A percentile compares a stretch with the other conserved stretches of the same genome.
Evolutionary conservation across 1,140 invertebrate species (phyloP).

Genomic region (Oncopeltus fasciatus): DNA sequence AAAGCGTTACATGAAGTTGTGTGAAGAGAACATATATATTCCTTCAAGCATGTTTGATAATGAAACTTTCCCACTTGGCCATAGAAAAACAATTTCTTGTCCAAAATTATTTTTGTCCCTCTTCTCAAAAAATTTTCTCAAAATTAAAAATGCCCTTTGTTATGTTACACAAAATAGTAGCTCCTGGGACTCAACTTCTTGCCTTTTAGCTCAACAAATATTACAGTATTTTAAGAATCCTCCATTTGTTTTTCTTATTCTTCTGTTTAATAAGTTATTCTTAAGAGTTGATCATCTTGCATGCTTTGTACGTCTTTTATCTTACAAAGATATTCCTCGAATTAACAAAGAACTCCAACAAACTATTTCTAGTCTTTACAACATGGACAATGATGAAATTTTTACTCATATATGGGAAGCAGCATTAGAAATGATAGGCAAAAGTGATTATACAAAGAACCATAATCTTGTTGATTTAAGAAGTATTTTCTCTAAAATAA

Average conservation of each 20-base stretch:
- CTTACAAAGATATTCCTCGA: background rate
- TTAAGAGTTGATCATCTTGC: background rate
- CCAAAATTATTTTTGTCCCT: background rate
- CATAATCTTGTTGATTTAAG: too few relatives aligned
- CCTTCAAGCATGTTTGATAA: background rate
- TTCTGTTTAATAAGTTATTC: background rate
- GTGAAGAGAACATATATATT: background rate
- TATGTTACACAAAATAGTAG: background rate
- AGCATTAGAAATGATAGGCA: background rate
- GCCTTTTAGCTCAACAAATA: background rate
- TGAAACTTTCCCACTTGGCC: too few relatives aligned
- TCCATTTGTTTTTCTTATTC: background rate
- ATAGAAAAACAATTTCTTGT: too few relatives aligned
- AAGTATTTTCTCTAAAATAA: too few relatives aligned
- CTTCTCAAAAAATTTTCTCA: background rate
- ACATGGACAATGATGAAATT: background rate
- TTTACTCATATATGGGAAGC: background rate
- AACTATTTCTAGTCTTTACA: background rate
- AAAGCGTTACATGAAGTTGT: background rate
- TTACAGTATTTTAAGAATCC: background rate
- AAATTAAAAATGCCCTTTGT: background rate
- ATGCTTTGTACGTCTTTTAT: background rate
- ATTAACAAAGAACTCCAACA: background rate
- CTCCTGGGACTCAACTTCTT: background rate
- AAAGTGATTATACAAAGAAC: too few relatives aligned